Conservation (phyloP, 92 coral and sea anemone species). For the Anthopleura xanthogrammica region DNA sequence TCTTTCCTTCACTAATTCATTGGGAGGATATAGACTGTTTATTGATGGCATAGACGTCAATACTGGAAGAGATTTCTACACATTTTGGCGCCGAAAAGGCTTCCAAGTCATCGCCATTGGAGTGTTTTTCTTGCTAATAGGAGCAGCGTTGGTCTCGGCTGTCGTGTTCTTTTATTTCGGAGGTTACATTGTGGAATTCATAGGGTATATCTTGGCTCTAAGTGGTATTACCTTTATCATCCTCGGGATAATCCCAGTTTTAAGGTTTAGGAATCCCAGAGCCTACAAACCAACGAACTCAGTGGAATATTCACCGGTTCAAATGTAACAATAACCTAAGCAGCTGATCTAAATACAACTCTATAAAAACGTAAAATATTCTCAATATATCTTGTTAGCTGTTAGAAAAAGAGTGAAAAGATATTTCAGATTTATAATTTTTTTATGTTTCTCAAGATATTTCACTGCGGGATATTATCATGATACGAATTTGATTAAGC, state of each 20-base stretch:
- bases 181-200: neutral
- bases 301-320: neutral
- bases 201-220: conserved; percentile 44
- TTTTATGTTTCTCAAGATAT: too few species aligned
- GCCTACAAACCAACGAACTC: neutral
- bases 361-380: too few species aligned
- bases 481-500: too few species aligned
- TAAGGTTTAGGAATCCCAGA: conserved; percentile 44
- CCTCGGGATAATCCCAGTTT: conserved; percentile 48
- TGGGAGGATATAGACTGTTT: conserved; percentile 76
- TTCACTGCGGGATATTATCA: too few species aligned
- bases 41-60: conserved; percentile 82
- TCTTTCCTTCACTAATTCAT: conserved; percentile 46
- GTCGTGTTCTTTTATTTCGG: conserved; percentile 21
- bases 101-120: conserved; percentile 60
- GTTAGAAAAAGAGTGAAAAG: too few species aligned
- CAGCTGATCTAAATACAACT: neutral
- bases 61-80: conserved; percentile 80
- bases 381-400: too few species aligned
- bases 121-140: conserved; percentile 40
- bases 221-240: conserved; percentile 38
- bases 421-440: too few species aligned
- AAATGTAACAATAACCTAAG: too few species aligned
- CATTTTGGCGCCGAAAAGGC: conserved; percentile 82
- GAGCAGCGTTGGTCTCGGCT: conserved; percentile 32